Conservation (phyloP, 2,113 vertebrate species). For the Aptenodytes forsteri region DNA sequence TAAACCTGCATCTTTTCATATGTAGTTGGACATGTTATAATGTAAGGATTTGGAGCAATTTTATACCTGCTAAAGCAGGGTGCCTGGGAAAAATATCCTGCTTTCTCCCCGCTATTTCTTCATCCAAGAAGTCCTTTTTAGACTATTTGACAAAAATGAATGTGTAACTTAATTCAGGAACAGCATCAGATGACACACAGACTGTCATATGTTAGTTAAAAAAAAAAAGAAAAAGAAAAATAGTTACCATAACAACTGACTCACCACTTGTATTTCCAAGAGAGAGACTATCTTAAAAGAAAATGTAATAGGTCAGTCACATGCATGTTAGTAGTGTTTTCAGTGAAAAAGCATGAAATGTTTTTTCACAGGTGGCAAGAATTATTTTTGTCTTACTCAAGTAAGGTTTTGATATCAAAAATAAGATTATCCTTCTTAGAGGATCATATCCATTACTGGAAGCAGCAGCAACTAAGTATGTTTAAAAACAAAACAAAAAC, state of each 20-base stretch:
- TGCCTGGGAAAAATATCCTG: background rate
- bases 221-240: slow-evolving; percentile 1
- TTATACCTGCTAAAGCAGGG: background rate
- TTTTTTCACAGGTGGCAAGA: background rate
- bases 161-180: slow-evolving; percentile 11
- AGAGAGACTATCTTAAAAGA: background rate
- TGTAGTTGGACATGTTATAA: background rate
- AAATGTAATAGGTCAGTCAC: background rate
- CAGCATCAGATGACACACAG: slow-evolving; percentile 47
- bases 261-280: slow-evolving; percentile 5
- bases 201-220: slow-evolving; percentile 34
- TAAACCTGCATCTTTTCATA: background rate
- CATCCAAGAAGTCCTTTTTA: background rate
- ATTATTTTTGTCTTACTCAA: background rate
- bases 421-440: background rate
- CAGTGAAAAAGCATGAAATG: background rate
- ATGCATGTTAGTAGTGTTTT: background rate
- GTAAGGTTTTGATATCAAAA: background rate
- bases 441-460: background rate
- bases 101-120: background rate
- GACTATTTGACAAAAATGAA: slow-evolving; percentile 7
- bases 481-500: background rate
- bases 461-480: background rate
- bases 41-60: background rate
- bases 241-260: slow-evolving; percentile 64